Conservation (phyloP, 2,888 invertebrate genomes). For the Phania funesta region DNA sequence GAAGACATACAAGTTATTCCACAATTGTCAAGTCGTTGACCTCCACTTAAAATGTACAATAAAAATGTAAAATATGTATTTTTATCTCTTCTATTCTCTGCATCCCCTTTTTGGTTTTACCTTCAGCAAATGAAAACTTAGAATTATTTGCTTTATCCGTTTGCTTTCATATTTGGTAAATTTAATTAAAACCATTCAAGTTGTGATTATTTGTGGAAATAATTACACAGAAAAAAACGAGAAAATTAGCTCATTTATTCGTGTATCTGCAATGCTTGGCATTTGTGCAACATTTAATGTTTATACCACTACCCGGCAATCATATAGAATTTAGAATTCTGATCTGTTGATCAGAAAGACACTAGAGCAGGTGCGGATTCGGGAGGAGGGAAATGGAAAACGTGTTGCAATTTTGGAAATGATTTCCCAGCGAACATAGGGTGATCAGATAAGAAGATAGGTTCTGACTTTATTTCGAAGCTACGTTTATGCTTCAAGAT, state of each 20-base stretch:
- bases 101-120: neutral
- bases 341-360: too few relatives aligned
- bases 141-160: neutral
- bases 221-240: neutral
- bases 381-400: too few relatives aligned
- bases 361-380: too few relatives aligned
- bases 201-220: conserved; percentile 3
- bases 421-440: too few relatives aligned
- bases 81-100: neutral
- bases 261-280: conserved; percentile 16
- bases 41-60: conserved; percentile 2
- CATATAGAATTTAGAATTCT: too few relatives aligned
- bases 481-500: too few relatives aligned
- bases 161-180: neutral
- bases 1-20: conserved; percentile 8
- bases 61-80: neutral
- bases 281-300: conserved; percentile 19
- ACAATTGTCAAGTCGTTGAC: conserved; percentile 46
- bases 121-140: neutral
- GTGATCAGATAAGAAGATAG: too few relatives aligned
- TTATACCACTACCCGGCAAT: neutral
- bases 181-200: neutral
- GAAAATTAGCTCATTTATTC: conserved; percentile 4
- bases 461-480: too few relatives aligned
- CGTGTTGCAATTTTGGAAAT: too few relatives aligned